phyloP scores from a whole-genome alignment of 2,797 vertebrate genomes.

The Syngnathus rostellatus region DNA sequence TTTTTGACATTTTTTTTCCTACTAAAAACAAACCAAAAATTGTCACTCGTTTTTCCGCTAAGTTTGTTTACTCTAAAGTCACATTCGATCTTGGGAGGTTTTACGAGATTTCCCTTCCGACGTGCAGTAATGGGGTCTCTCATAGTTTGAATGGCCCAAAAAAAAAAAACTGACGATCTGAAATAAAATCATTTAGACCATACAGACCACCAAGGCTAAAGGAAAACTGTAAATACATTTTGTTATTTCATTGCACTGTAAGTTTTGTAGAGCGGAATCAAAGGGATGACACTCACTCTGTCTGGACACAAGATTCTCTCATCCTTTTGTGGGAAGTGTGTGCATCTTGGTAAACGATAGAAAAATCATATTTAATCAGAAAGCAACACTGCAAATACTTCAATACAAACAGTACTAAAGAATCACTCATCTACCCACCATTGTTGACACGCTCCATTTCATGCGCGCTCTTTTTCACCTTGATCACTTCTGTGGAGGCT shows the following conservation, averaged over 20 bases:
- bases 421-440: slow-evolving; percentile 13
- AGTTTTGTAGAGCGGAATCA: neutral
- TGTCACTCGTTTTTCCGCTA: too few relatives aligned
- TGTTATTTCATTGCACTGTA: too few relatives aligned
- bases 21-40: too few relatives aligned
- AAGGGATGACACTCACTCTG: slow-evolving; percentile 58
- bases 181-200: neutral
- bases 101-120: too few relatives aligned
- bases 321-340: slow-evolving; percentile 24
- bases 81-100: too few relatives aligned
- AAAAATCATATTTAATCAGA: neutral
- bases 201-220: too few relatives aligned
- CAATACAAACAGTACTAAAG: neutral
- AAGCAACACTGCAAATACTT: neutral
- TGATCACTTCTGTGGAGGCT: slow-evolving; percentile 14
- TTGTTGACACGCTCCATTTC: slow-evolving; percentile 22
- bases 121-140: too few relatives aligned
- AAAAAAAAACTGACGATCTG: neutral
- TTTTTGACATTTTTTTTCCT: too few relatives aligned
- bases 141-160: too few relatives aligned
- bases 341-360: slow-evolving; percentile 22
- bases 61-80: too few relatives aligned
- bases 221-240: too few relatives aligned
- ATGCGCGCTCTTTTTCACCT: slow-evolving; percentile 16
- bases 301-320: slow-evolving; percentile 51